Percentiles rank a stretch among this genome's conserved stretches.
phyloP scores from a whole-genome alignment of 2,888 invertebrate species.

The Hirtodrosophila histrioides region DNA sequence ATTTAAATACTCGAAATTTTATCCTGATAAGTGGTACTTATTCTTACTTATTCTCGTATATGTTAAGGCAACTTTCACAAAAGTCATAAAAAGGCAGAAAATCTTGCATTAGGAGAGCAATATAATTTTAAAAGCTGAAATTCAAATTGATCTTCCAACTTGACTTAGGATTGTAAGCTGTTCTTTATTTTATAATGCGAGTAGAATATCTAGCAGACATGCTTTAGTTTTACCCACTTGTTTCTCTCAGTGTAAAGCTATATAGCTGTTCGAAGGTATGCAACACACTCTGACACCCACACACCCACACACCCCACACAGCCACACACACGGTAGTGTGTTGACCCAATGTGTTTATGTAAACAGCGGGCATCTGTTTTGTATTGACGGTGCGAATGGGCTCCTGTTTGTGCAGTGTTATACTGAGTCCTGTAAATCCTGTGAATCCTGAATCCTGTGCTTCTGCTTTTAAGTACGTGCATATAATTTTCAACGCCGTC shows the following conservation, averaged over 20 bases:
- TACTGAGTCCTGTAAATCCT: slow-evolving; percentile 9
- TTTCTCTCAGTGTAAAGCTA: slow-evolving; percentile 27
- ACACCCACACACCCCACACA: slow-evolving; percentile 6
- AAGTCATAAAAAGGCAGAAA: too few species aligned
- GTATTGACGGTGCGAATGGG: slow-evolving; percentile 51
- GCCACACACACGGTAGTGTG: slow-evolving; percentile 2
- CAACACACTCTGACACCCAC: slow-evolving; percentile 1
- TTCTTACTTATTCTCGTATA: too few species aligned
- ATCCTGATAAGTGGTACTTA: too few species aligned
- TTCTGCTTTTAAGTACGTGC: slow-evolving; percentile 74
- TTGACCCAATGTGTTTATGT: slow-evolving; percentile 42
- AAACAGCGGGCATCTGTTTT: slow-evolving; percentile 57
- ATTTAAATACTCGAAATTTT: too few species aligned
- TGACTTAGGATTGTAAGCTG: too few species aligned
- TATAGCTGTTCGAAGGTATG: slow-evolving; percentile 14
- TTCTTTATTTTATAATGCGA: too few species aligned
- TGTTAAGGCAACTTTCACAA: too few species aligned
- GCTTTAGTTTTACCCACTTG: too few species aligned
- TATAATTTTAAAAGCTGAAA: too few species aligned
- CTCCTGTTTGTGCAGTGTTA: slow-evolving; percentile 15
- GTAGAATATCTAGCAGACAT: too few species aligned
- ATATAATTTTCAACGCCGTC: slow-evolving; percentile 70
- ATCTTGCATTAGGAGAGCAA: too few species aligned
- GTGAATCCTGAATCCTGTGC: slow-evolving; percentile 11
- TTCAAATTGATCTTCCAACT: too few species aligned